Evolutionary conservation across 2,113 vertebrate species (phyloP).

Genomic region (Cnemophilus loriae): DNA sequence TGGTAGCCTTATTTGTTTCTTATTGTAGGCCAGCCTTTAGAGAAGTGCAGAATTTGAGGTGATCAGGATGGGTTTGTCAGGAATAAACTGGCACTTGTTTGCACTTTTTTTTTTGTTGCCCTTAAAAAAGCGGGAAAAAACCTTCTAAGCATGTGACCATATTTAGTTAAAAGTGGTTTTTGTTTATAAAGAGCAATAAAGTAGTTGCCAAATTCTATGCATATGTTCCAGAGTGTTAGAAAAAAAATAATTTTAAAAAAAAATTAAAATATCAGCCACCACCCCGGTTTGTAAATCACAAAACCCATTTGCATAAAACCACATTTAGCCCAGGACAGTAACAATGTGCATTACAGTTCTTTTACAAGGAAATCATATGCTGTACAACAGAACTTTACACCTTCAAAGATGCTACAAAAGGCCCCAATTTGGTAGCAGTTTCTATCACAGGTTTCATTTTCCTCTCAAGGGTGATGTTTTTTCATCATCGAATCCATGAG

Average conservation of each 20-base stretch:
- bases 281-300: neutral
- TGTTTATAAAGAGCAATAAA: neutral
- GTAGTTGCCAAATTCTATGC: neutral
- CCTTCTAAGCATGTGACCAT: neutral
- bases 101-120: neutral
- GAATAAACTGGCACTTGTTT: neutral
- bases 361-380: neutral
- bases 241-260: neutral
- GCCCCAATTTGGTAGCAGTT: neutral
- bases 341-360: neutral
- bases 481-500: neutral
- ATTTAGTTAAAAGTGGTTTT: neutral
- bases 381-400: neutral
- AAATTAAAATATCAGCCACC: neutral
- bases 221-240: neutral
- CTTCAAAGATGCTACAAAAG: neutral
- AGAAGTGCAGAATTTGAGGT: neutral
- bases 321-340: neutral
- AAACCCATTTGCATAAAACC: neutral
- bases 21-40: neutral
- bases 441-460: neutral
- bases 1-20: neutral
- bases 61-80: neutral
- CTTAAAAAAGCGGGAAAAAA: accelerated
- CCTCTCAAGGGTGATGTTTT: neutral